These are phyloP conservation scores for Microctenopoma lineatum DNA, from an alignment of 2,797 vertebrate species.

Conservation along the genomic window DNA sequence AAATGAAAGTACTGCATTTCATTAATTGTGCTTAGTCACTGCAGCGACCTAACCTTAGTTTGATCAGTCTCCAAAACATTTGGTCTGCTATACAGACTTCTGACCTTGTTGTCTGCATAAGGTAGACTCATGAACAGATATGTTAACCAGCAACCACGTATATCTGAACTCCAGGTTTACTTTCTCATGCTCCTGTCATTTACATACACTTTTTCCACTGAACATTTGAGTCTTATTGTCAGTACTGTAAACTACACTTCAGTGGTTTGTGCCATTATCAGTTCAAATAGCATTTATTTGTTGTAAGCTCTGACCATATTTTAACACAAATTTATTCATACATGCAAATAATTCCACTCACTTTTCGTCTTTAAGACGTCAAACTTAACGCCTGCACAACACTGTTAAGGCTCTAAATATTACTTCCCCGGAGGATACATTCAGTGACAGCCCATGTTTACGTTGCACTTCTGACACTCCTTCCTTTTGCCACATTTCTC, in stretches of 20 bases:
- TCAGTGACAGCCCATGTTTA: conserved; percentile 35
- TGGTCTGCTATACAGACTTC: too few relatives aligned
- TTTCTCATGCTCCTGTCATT: not conserved
- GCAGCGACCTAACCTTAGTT: too few relatives aligned
- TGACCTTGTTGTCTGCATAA: too few relatives aligned
- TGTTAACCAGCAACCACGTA: too few relatives aligned
- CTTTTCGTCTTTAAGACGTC: not conserved
- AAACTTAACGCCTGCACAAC: conserved; percentile 41
- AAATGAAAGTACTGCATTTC: too few relatives aligned
- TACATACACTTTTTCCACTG: not conserved
- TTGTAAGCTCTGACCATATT: not conserved
- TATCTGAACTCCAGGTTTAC: not conserved
- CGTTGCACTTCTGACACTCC: conserved; percentile 35
- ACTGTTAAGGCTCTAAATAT: conserved; percentile 34
- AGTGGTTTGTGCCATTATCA: not conserved
- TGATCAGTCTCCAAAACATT: too few relatives aligned
- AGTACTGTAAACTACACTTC: not conserved
- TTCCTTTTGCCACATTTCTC: conserved; percentile 52
- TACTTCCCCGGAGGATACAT: conserved; percentile 32
- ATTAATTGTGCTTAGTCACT: too few relatives aligned
- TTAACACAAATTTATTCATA: not conserved
- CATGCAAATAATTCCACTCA: not conserved
- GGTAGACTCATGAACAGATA: too few relatives aligned
- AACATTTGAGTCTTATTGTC: not conserved
- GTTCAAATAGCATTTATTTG: not conserved